Evolutionary conservation across 2,797 vertebrate species (phyloP), one percentile per base, ranked within the genome.

Genomic region (Borostomias antarcticus): DNA sequence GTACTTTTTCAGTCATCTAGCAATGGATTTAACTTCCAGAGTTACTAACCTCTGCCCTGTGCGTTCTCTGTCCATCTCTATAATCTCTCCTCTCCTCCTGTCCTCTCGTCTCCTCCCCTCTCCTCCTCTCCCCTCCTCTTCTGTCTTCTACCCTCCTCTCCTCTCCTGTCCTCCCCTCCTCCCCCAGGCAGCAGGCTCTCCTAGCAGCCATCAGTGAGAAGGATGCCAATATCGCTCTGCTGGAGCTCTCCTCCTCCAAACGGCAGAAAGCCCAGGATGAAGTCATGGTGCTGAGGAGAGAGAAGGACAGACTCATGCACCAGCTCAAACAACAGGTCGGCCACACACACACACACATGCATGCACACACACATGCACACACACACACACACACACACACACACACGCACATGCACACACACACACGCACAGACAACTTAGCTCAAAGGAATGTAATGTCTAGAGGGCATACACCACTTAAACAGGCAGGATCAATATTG

Each of bases 141-240:
- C 5, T n/a, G 6, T n/a, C 17, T 17, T 2, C 32, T 17, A 2
- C 26, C 29, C 11, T 10, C 3, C 54, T 19, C 26, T 48, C 7
- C 74, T 25, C 23, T 13, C 13, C 29, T 2, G 8, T 7, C 48
- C 30, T 47, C 30, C 43, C 30, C 23, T 7, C 9, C 57, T 33
- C 26, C 40, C 7, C 75, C 88, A 99, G 97, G 90, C 97, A 99
- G 87, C 96, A 98, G 86, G 95, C 96, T 21, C 86, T 98, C 64
- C 92, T 99, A 78, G 96, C 97, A 56, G 96, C 96, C 71, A 98
- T 98, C 93, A 99, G 96, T 79, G 97, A 98, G 85, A 98, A 98
- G 87, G 97, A 98, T 66, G 96, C 96, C 54, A 98, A 98, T 77
- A 89, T 90, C 0, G 88, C 90, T 35, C 78, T 90, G 75, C 81